Evolutionary conservation across 37 sponge, comb jelly and placozoan species (phyloP), one percentile per base, ranked within the genome.

Genomic region (Agelas oroides): DNA sequence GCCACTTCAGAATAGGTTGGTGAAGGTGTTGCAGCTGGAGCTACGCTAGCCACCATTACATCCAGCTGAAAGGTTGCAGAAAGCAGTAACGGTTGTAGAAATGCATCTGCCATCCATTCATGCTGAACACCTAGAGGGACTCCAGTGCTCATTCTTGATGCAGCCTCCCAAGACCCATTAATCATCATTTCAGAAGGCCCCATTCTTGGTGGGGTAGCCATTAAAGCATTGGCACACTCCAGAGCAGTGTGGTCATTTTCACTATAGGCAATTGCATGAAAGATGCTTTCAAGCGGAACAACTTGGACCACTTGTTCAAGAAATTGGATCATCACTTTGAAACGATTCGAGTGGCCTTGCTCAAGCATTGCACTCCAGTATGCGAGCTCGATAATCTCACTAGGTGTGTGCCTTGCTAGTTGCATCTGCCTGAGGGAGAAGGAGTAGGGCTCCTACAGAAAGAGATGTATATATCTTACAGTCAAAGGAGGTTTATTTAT

Each of bases 271-370:
- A 90, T 74, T 20, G 90, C 90, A 79, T 80, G 57, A 5, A 78
- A 84, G 41, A 90, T 77, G 27, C 90, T 90, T 65, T 90, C 90
- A 52, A 90, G 14, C 0, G 90, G 90, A 60, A 90, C 90, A 41
- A 90, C 53, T 28, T 78, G 70, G 20, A 84, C 85, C 27, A 80
- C 90, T 65, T 90, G 59, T 41, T 84, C 90, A 30, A 90, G 75
- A 78, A 90, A 90, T 1, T 71, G 23, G 28, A 56, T 71, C 8
- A 84, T 74, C 16, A 13, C 35, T 14, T 37, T 60, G 16, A 78
- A 65, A 11, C 84, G 78, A 36, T 78, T 21, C 23, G 84, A 77
- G 17, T 33, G 68, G 65, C n/a, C 16, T 12, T 59, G 24, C 30
- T 90, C 90, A 21, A 90, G 74, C 74, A 90, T 33, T 18, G 90